Percentiles rank a stretch among this genome's conserved stretches.
These are phyloP conservation scores for Trachelus stipa DNA, from an alignment of 2,888 invertebrate genomes.

Conservation along the genomic window DNA sequence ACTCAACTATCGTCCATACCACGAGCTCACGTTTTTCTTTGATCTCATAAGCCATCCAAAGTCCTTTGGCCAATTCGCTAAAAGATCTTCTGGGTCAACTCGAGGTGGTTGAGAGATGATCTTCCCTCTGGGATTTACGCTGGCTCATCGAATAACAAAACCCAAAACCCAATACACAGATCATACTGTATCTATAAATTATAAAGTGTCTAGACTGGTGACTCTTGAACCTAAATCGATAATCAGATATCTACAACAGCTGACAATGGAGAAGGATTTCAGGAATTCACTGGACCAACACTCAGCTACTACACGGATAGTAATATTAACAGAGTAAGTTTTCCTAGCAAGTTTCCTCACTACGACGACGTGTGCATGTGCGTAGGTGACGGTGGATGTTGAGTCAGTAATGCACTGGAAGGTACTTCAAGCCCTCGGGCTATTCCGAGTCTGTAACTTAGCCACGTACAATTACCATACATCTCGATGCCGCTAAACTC, in stretches of 20 bases:
- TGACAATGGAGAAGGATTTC: neutral
- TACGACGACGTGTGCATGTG: conserved; percentile 27
- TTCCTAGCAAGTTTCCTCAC: conserved; percentile 42
- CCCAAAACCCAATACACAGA: neutral
- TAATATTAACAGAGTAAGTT: conserved; percentile 38
- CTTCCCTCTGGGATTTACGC: neutral
- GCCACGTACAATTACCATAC: conserved; percentile 61
- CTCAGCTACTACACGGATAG: neutral
- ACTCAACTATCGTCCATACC: conserved; percentile 20
- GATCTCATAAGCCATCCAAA: conserved; percentile 38
- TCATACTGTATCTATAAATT: neutral
- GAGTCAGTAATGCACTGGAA: conserved; percentile 54
- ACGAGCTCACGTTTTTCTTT: conserved; percentile 41
- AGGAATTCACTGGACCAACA: neutral
- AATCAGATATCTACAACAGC: neutral
- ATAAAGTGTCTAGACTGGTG: neutral
- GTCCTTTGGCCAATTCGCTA: neutral
- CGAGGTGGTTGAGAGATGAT: neutral
- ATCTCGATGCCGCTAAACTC: conserved; percentile 46
- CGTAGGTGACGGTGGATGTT: conserved; percentile 47
- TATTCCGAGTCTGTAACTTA: conserved; percentile 58
- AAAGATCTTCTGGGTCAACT: neutral
- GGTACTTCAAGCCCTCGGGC: conserved; percentile 56
- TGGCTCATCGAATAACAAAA: neutral
- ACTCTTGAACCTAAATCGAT: neutral